A percentile compares a stretch with the other conserved stretches of the same genome.
phyloP scores from a whole-genome alignment of 2,888 invertebrate species.

The Falcaria lacertinaria region DNA sequence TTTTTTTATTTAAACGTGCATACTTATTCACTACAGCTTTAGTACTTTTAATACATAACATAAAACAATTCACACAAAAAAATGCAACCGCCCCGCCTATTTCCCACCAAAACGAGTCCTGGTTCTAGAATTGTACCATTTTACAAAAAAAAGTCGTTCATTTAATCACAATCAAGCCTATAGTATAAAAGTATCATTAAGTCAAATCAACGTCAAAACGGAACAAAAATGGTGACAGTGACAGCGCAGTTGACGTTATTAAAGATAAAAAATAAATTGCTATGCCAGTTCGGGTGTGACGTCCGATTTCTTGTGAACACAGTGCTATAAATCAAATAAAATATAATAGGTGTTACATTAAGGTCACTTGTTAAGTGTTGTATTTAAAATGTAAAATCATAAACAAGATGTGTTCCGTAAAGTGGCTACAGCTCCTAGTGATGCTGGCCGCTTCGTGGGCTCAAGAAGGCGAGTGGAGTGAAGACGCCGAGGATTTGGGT shows the following conservation, averaged over 20 bases:
- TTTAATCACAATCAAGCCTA: too few species aligned
- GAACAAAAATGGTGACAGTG: constrained; percentile 10
- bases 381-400: constrained; percentile 5
- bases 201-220: not conserved
- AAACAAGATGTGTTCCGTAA: constrained; percentile 57
- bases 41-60: too few species aligned
- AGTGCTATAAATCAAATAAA: constrained; percentile 1
- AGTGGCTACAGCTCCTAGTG: constrained; percentile 63
- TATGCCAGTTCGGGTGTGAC: not conserved
- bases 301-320: not conserved
- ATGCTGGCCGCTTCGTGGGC: constrained; percentile 71
- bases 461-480: constrained; percentile 74
- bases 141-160: not conserved
- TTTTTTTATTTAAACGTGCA: too few species aligned
- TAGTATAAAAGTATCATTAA: not conserved
- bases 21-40: too few species aligned
- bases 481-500: constrained; percentile 73
- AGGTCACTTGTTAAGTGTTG: constrained; percentile 1
- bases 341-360: not conserved
- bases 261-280: constrained; percentile 7
- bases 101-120: too few species aligned
- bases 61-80: too few species aligned
- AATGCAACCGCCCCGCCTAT: too few species aligned
- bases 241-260: constrained; percentile 10
- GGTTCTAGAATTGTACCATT: too few species aligned